Evolutionary conservation across 2,797 vertebrate genomes (phyloP).

Genomic region (Enteromius unitaeniatus): DNA sequence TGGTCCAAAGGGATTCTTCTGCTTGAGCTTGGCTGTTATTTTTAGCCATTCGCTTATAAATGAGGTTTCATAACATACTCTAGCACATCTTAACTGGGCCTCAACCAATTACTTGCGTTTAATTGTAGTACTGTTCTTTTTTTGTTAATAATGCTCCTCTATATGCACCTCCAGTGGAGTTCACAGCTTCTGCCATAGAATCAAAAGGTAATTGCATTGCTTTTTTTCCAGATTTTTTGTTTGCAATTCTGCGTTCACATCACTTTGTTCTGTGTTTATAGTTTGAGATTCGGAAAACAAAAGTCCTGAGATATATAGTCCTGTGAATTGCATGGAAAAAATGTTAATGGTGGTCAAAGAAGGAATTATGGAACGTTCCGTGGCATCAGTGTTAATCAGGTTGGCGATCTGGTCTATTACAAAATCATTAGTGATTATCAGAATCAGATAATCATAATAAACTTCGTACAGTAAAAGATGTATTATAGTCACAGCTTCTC

Average conservation of each 20-base stretch:
- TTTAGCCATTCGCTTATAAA: not conserved
- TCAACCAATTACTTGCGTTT: not conserved
- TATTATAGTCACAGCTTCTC: not conserved
- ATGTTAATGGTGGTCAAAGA: too few relatives aligned
- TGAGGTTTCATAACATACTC: not conserved
- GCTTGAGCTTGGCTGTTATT: not conserved
- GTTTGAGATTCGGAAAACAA: not conserved
- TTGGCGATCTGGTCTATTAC: not conserved
- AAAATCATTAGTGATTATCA: not conserved
- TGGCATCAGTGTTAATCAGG: not conserved
- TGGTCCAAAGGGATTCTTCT: not conserved
- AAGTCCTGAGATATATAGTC: not conserved
- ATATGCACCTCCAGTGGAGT: not conserved
- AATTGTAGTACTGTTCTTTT: too few relatives aligned
- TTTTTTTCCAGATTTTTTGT: not conserved
- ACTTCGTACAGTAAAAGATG: not conserved
- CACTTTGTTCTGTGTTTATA: not conserved
- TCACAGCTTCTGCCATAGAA: not conserved
- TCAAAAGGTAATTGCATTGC: not conserved
- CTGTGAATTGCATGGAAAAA: not conserved
- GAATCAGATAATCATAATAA: not conserved
- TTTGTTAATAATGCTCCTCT: not conserved
- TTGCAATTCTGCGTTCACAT: not conserved
- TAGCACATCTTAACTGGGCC: not conserved
- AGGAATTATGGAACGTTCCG: not conserved